These are phyloP conservation scores for Thymelicus lineola DNA, from an alignment of 2,888 invertebrate species.

Conservation along the genomic window DNA sequence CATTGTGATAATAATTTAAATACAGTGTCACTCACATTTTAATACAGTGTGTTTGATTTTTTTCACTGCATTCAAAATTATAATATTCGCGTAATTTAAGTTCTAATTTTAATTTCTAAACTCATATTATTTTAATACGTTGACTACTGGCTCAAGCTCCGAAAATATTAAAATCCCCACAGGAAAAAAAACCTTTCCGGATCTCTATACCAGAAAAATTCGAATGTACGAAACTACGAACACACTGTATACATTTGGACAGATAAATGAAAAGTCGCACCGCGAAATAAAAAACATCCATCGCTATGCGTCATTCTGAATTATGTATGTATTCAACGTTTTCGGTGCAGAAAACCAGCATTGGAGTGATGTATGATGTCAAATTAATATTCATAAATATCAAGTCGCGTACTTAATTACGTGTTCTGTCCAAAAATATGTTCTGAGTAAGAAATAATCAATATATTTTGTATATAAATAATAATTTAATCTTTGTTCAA, in stretches of 20 bases:
- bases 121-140: too few relatives aligned
- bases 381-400: constrained; percentile 54
- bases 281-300: neutral
- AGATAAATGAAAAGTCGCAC: neutral
- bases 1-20: neutral
- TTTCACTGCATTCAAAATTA: too few relatives aligned
- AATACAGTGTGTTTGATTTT: neutral
- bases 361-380: constrained; percentile 57
- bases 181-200: too few relatives aligned
- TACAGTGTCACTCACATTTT: neutral
- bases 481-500: neutral
- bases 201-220: too few relatives aligned
- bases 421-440: constrained; percentile 9
- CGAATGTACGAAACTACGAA: too few relatives aligned
- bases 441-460: neutral
- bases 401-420: constrained; percentile 43
- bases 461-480: neutral
- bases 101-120: too few relatives aligned
- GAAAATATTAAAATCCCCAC: too few relatives aligned
- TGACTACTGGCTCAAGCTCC: too few relatives aligned
- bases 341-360: constrained; percentile 54
- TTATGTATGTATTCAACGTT: constrained; percentile 45
- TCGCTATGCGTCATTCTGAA: constrained; percentile 37
- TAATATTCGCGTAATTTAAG: too few relatives aligned
- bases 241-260: neutral